Base-by-base conservation (phyloP, 35 echinoderm and acorn worm species). In the Heliocidaris erythrogramma region DNA sequence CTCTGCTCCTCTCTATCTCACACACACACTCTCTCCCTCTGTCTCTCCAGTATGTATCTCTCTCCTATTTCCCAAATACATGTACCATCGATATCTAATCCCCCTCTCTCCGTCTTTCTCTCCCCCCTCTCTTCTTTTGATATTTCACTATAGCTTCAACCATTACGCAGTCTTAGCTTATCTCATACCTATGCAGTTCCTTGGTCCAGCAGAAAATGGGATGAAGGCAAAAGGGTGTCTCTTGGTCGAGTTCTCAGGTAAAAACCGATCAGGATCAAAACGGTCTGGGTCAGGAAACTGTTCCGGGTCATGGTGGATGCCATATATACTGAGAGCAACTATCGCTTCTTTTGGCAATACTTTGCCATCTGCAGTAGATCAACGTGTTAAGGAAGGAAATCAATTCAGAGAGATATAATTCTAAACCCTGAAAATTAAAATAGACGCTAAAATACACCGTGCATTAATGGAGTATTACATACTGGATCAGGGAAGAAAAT, bases 161-260 rank as follows among this genome's bases (percentile, higher is more conserved):
- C 4, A 5, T 78, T n/a, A 6, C 65, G 17, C 12, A 14, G 2
- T 9, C 18, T 60, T 60, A 11, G 12, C 12, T 60, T 18, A 2
- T 60, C 65, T 78, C 97, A 95, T 85, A 98, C 97, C 97, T 50
- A 98, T 98, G 93, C 97, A 98, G 88, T 98, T 98, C 35, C 97
- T 97, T 65, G 96, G 92, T 85, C 97, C 97, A 85, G 97, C 97
- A 60, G 97, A 98, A 87, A 98, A 98, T 5, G 97, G 96, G 8
- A 97, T 94, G 85, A 97, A 98, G 30, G 97, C 94, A 94, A 95
- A 98, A 31, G 97, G 94, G 94, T 97, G 97, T 31, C 96, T 88
- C 18, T 93, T 97, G 16, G 90, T 65, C 12, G 50, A 90, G 49
- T 98, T 97, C 59, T 97, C 94, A 2, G 90, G 85, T 31, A 96